phyloP scores from a whole-genome alignment of 2,113 vertebrate genomes.

The Tetraodon nigroviridis region DNA sequence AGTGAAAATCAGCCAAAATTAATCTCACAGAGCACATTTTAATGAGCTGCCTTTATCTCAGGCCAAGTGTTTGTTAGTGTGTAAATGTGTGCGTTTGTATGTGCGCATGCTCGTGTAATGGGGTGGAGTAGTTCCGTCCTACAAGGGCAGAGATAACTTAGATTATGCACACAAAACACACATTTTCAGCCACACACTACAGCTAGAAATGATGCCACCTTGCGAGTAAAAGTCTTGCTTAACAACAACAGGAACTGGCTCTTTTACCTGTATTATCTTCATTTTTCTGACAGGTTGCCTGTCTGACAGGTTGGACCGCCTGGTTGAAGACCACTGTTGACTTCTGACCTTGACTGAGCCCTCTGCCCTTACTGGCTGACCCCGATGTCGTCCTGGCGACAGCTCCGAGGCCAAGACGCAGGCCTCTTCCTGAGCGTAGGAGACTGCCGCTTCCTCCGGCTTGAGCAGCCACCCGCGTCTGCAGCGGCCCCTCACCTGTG shows the following conservation, averaged over 20 bases:
- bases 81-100: background rate
- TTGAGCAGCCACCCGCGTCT: slow-evolving; percentile 46
- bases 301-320: slow-evolving; percentile 77
- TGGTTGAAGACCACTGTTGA: slow-evolving; percentile 79
- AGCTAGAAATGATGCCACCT: slow-evolving; percentile 7
- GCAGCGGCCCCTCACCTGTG: slow-evolving; percentile 51
- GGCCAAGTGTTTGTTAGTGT: slow-evolving; percentile 30
- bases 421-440: slow-evolving; percentile 83
- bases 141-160: too few relatives aligned
- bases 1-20: slow-evolving; percentile 43
- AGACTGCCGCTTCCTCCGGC: slow-evolving; percentile 72
- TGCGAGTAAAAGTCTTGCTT: background rate
- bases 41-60: slow-evolving; percentile 57
- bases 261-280: slow-evolving; percentile 79
- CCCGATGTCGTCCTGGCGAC: slow-evolving; percentile 79
- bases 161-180: slow-evolving; percentile 13
- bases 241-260: background rate
- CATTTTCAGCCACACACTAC: slow-evolving; percentile 11
- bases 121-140: too few relatives aligned
- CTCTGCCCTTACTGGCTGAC: slow-evolving; percentile 76
- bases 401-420: slow-evolving; percentile 89
- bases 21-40: slow-evolving; percentile 52
- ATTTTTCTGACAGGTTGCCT: slow-evolving; percentile 68
- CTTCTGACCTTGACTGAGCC: slow-evolving; percentile 79
- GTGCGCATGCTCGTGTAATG: too few relatives aligned